These are phyloP conservation scores for Choreutis nemorana DNA, from an alignment of 2,888 invertebrate species.

Conservation along the genomic window DNA sequence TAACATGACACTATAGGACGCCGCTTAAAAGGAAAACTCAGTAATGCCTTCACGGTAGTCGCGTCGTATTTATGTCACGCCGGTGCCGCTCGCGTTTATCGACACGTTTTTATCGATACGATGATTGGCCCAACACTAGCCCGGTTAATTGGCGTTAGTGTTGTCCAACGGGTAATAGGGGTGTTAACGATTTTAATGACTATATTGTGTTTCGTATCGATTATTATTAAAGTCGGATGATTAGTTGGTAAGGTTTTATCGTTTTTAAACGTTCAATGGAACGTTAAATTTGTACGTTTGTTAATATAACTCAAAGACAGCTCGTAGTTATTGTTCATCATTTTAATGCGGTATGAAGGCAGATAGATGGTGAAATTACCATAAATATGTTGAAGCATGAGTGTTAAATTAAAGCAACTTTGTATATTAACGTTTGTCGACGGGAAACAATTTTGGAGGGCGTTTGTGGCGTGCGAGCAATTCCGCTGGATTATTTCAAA, in stretches of 20 bases:
- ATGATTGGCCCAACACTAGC: slow-evolving; percentile 37
- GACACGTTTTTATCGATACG: slow-evolving; percentile 36
- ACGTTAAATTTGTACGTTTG: too few species aligned
- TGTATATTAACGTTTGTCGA: slow-evolving; percentile 16
- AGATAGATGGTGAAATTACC: neutral
- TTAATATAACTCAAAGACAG: too few species aligned
- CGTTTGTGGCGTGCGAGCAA: slow-evolving; percentile 41
- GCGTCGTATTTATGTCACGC: slow-evolving; percentile 35
- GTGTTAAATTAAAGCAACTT: slow-evolving; percentile 27
- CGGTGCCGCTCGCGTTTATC: slow-evolving; percentile 1
- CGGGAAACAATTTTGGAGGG: slow-evolving; percentile 44
- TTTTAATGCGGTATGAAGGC: too few species aligned
- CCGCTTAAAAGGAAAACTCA: slow-evolving; percentile 49
- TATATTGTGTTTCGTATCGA: slow-evolving; percentile 6
- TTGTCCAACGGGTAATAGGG: slow-evolving; percentile 6
- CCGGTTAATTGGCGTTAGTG: slow-evolving; percentile 35
- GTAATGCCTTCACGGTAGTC: slow-evolving; percentile 55
- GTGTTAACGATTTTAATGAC: slow-evolving; percentile 19
- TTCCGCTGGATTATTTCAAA: slow-evolving; percentile 37
- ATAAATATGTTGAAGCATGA: neutral
- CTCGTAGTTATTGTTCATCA: too few species aligned
- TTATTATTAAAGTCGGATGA: too few species aligned
- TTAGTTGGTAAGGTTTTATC: too few species aligned
- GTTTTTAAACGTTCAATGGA: too few species aligned
- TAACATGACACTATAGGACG: slow-evolving; percentile 44